These are phyloP conservation scores for Perca schrenkii DNA, from an alignment of 2,113 vertebrate genomes.

Conservation along the genomic window DNA sequence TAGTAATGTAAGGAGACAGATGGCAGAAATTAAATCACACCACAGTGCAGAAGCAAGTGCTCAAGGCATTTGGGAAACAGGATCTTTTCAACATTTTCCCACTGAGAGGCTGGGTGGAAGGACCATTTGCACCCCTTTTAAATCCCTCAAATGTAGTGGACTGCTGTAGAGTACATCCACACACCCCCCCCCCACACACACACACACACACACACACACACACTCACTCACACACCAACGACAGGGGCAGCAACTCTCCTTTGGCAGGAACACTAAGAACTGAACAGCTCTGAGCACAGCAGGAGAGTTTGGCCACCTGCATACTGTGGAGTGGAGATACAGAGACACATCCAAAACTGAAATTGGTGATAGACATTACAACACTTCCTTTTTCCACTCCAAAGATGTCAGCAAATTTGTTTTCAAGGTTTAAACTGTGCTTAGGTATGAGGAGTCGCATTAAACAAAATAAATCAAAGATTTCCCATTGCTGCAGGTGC, in stretches of 20 bases:
- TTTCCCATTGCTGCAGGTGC: conserved; percentile 37
- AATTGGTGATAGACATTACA: conserved; percentile 53
- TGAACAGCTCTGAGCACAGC: conserved; percentile 71
- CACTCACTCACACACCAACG: conserved; percentile 29
- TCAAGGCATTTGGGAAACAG: conserved; percentile 36
- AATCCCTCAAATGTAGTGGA: conserved; percentile 53
- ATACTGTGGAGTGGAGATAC: conserved; percentile 62
- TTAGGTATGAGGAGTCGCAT: conserved; percentile 37
- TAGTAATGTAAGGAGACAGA: conserved; percentile 26
- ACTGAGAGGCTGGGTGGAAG: conserved; percentile 43
- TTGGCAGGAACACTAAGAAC: conserved; percentile 70
- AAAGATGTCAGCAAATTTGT: conserved; percentile 57
- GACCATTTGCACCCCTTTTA: conserved; percentile 42
- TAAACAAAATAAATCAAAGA: conserved; percentile 60
- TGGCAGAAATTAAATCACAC: conserved; percentile 41
- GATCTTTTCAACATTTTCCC: conserved; percentile 48
- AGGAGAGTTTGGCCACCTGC: conserved; percentile 73
- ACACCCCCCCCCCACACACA: neutral
- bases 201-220: conserved; percentile 29
- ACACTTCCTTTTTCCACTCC: conserved; percentile 56
- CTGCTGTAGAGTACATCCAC: conserved; percentile 48
- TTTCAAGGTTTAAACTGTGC: conserved; percentile 50
- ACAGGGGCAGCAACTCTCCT: conserved; percentile 63
- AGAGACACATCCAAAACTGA: conserved; percentile 60
- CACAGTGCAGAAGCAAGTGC: conserved; percentile 12